Percentiles rank a stretch among this genome's conserved stretches.
These are phyloP conservation scores for Heliconius melpomene DNA, from an alignment of 1,140 invertebrate species.

Conservation along the genomic window DNA sequence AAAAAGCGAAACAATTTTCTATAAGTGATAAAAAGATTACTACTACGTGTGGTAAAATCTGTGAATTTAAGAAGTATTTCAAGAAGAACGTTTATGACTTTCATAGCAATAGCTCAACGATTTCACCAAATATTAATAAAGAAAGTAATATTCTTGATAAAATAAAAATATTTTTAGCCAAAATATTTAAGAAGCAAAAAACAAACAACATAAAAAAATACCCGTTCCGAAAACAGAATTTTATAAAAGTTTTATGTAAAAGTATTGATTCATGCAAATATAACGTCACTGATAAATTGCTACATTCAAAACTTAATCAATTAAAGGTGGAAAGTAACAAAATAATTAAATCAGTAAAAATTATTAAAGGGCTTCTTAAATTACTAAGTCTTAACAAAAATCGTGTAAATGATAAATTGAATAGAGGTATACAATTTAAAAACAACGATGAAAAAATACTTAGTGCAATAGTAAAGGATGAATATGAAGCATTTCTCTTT, in stretches of 20 bases:
- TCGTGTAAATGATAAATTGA: conserved; percentile 17
- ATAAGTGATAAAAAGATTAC: conserved; percentile 12
- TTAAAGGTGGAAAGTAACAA: conserved; percentile 54
- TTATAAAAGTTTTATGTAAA: conserved; percentile 53
- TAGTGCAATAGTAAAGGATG: conserved; percentile 51
- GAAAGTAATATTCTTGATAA: conserved; percentile 44
- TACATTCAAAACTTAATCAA: conserved; percentile 52
- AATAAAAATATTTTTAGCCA: conserved; percentile 52
- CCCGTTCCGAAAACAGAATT: conserved; percentile 37
- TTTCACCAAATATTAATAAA: conserved; percentile 30
- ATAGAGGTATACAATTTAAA: conserved; percentile 20
- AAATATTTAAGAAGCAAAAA: conserved; percentile 43
- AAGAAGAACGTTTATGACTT: conserved; percentile 35
- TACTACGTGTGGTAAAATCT: conserved; percentile 38
- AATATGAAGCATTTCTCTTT: conserved; percentile 32
- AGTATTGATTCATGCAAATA: conserved; percentile 52
- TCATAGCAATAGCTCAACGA: conserved; percentile 34
- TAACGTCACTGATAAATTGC: conserved; percentile 41
- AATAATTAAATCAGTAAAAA: conserved; percentile 55
- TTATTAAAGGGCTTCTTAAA: conserved; percentile 60
- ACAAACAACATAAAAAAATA: conserved; percentile 1
- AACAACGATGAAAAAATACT: conserved; percentile 53
- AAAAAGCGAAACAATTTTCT: neutral
- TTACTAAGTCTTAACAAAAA: conserved; percentile 47
- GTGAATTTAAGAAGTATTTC: conserved; percentile 41